Evolutionary conservation across 1,140 invertebrate species (phyloP).

Genomic region (Pseudomyrmex cubaensis): DNA sequence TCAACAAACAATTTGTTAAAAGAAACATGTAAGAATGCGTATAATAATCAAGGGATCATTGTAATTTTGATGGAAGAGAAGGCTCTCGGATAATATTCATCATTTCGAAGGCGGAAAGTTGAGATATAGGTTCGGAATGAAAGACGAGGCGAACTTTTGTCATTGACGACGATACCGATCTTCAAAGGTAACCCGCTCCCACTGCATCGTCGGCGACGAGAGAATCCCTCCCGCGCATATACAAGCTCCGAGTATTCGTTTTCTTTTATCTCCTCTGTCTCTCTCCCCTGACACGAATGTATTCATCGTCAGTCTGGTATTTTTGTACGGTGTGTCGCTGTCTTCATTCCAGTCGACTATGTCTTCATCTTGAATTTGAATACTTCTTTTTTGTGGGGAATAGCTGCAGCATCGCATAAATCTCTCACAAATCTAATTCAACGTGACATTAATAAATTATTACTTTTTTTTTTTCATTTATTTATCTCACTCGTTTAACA

Average conservation of each 20-base stretch:
- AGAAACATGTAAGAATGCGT: not conserved
- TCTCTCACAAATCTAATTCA: conserved; percentile 18
- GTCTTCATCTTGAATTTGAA: conserved; percentile 38
- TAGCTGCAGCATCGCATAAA: not conserved
- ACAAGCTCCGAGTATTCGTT: conserved; percentile 53
- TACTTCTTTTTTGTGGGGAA: conserved; percentile 10
- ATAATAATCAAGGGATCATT: not conserved
- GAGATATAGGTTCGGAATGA: conserved; percentile 47
- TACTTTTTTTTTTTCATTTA: not conserved
- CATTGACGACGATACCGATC: conserved; percentile 49
- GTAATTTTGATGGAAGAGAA: not conserved
- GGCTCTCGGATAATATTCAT: conserved; percentile 8
- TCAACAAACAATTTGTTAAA: not conserved
- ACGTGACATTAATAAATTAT: not conserved
- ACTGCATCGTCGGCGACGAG: conserved; percentile 38
- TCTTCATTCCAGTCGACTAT: conserved; percentile 32
- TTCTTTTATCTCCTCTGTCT: conserved; percentile 48
- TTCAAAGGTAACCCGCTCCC: conserved; percentile 57
- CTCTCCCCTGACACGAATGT: conserved; percentile 41
- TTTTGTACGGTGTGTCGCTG: conserved; percentile 34
- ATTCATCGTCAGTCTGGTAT: conserved; percentile 54
- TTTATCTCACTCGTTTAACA: not conserved
- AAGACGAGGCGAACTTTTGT: conserved; percentile 48
- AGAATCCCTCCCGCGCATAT: conserved; percentile 37
- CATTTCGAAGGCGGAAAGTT: conserved; percentile 24